These are phyloP conservation scores for Cyprinodon diabolis DNA, from an alignment of 2,797 vertebrate genomes.

Conservation along the genomic window DNA sequence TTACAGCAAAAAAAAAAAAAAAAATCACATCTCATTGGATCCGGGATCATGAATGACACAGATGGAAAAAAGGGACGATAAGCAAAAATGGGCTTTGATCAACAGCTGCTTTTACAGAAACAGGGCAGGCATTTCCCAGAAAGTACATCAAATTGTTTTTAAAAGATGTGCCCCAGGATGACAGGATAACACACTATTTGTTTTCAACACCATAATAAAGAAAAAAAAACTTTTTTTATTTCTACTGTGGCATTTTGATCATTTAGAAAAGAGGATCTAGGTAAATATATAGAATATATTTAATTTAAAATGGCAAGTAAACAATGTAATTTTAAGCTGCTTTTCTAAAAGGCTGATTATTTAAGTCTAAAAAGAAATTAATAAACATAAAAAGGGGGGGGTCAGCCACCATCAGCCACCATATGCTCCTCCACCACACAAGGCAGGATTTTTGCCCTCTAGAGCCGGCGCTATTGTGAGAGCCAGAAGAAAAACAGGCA, in stretches of 20 bases:
- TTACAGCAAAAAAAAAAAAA: not conserved
- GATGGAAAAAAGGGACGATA: not conserved
- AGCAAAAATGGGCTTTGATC: not conserved
- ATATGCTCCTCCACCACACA: constrained; percentile 15
- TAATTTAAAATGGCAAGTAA: not conserved
- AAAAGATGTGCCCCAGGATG: too few species aligned
- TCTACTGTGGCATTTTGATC: too few species aligned
- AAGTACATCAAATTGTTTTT: too few species aligned
- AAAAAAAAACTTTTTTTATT: too few species aligned
- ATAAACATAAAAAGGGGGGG: too few species aligned
- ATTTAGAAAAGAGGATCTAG: not conserved
- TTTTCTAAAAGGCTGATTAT: not conserved
- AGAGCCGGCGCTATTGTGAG: constrained; percentile 2
- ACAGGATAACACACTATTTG: too few species aligned
- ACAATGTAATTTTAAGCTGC: not conserved
- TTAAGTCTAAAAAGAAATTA: not conserved
- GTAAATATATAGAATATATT: not conserved
- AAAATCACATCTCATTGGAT: not conserved
- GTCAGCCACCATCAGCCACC: too few species aligned
- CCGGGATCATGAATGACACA: not conserved
- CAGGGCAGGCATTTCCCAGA: too few species aligned
- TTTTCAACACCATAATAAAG: too few species aligned
- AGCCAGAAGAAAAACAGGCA: constrained; percentile 4
- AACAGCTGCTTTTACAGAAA: too few species aligned
- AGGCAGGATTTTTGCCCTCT: constrained; percentile 13